A percentile compares a stretch with the other conserved stretches of the same genome.
Conservation (phyloP, 2,113 vertebrate genomes). For the Aramus guarauna region DNA sequence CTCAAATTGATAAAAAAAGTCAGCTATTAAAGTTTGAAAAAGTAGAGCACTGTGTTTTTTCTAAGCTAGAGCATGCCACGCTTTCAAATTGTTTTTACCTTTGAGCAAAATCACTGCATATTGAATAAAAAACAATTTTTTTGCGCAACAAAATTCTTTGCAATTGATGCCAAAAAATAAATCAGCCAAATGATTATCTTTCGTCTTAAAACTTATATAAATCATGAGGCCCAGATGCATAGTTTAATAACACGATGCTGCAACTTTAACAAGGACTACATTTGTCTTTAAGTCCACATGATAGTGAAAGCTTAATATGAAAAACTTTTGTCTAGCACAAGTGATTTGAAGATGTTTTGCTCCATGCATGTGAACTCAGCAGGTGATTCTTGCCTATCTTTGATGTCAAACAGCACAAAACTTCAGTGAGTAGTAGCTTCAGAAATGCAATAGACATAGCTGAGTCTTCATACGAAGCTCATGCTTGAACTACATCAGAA, state of each 20-base stretch:
- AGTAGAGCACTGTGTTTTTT: slow-evolving; percentile 38
- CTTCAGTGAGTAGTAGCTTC: slow-evolving; percentile 93
- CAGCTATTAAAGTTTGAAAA: slow-evolving; percentile 65
- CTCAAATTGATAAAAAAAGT: slow-evolving; percentile 48
- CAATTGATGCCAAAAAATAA: slow-evolving; percentile 48
- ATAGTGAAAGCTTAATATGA: slow-evolving; percentile 87
- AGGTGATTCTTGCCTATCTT: slow-evolving; percentile 93
- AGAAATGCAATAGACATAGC: slow-evolving; percentile 94
- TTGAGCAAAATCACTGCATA: slow-evolving; percentile 60
- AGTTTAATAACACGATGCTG: slow-evolving; percentile 68
- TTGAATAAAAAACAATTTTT: slow-evolving; percentile 63
- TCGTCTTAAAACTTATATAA: slow-evolving; percentile 58
- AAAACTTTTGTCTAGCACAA: slow-evolving; percentile 97
- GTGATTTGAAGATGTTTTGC: slow-evolving; percentile 99
- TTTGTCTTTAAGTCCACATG: slow-evolving; percentile 80
- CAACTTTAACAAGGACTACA: slow-evolving; percentile 76
- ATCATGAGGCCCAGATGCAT: slow-evolving; percentile 55
- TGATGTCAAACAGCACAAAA: slow-evolving; percentile 99
- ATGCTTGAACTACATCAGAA: slow-evolving; percentile 96
- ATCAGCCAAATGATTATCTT: slow-evolving; percentile 41
- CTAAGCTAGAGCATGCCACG: slow-evolving; percentile 15
- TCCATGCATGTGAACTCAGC: slow-evolving; percentile 94
- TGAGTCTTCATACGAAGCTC: slow-evolving; percentile 87
- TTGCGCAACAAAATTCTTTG: slow-evolving; percentile 26
- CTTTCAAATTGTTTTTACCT: slow-evolving; percentile 64